Base-by-base conservation (phyloP, 2,888 invertebrate species). In the Dolichopus griseipennis region DNA sequence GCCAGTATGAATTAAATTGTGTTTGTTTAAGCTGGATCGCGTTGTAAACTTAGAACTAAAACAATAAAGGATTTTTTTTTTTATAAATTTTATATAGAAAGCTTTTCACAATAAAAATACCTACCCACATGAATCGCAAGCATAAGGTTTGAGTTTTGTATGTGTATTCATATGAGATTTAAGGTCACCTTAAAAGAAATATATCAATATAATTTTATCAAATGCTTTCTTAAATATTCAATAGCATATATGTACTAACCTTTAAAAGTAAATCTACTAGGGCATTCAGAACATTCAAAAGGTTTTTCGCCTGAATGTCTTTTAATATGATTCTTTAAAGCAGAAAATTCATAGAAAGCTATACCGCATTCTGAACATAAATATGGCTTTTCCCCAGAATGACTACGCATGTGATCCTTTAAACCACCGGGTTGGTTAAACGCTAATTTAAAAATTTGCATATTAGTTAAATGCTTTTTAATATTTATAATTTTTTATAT, bases 1-100 rank as follows among this genome's bases (percentile, higher is more conserved):
- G 74, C 83, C 87, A 0, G 86, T 84, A 72, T 88, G 89, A n/a
- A 86, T 88, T 64, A 87, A 77, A 73, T 85, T 83, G 74, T 89
- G 89, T 65, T 89, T 85, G 75, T 86, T 87, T 41, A 89, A 77
- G 0, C 85, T 84, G 72, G 82, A 84, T 2, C 81, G 80, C 68
- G 85, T 85, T 0, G 85, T 85, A 73, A 86, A 86, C 22, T 83
- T 73, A 70, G 87, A 85, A 15, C 85, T 84, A 72, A 52, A 52
- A 52, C 2, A 52, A 18, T 2, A 12, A n/a, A 18, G 18, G 3
- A 15, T n/a, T n/a, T n/a, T n/a, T 27, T 27, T 27, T 27, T 27
- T 4, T 4, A 27, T 4, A 18, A 18, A 18, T 4, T 9, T 10
- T 12, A 15, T 9, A 15, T 10, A 15, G 7, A 9, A 27, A 27